A percentile compares a stretch with the other conserved stretches of the same genome.
phyloP scores from a whole-genome alignment of 2,888 invertebrate species.

The Resseliella maxima region DNA sequence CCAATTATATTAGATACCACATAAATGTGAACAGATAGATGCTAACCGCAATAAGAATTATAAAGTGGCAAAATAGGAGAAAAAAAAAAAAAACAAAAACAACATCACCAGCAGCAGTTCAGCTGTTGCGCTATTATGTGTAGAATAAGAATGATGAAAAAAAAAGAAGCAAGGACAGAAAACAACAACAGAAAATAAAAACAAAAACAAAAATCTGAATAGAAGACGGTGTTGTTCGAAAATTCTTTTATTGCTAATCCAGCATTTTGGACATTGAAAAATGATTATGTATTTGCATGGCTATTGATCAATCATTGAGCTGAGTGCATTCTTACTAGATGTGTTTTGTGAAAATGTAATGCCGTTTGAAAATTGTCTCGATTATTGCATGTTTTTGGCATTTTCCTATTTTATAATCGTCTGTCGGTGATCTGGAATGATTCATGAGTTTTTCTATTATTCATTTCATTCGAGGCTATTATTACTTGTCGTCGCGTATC shows the following conservation, averaged over 20 bases:
- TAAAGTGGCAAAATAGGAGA: conserved; percentile 4
- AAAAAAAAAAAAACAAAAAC: no score
- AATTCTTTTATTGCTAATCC: neutral
- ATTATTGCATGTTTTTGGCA: conserved; percentile 3
- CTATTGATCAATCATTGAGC: conserved; percentile 12
- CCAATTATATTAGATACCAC: neutral
- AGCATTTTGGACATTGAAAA: neutral
- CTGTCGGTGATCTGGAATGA: conserved; percentile 1
- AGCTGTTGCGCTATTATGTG: neutral
- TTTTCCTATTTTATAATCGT: conserved; percentile 17
- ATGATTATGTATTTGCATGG: conserved; percentile 12
- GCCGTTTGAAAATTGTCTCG: neutral
- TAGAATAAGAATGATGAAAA: neutral
- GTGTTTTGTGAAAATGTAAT: neutral
- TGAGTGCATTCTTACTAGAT: no score
- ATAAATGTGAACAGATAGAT: neutral
- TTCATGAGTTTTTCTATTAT: neutral
- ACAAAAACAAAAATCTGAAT: neutral
- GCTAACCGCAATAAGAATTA: neutral
- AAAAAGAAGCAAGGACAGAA: neutral
- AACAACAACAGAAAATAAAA: neutral
- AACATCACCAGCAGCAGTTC: no score
- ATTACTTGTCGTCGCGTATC: neutral
- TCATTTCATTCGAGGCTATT: conserved; percentile 1
- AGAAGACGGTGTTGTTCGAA: neutral